These are phyloP conservation scores for Clarias magur DNA, from an alignment of 2,113 vertebrate genomes.

Conservation along the genomic window DNA sequence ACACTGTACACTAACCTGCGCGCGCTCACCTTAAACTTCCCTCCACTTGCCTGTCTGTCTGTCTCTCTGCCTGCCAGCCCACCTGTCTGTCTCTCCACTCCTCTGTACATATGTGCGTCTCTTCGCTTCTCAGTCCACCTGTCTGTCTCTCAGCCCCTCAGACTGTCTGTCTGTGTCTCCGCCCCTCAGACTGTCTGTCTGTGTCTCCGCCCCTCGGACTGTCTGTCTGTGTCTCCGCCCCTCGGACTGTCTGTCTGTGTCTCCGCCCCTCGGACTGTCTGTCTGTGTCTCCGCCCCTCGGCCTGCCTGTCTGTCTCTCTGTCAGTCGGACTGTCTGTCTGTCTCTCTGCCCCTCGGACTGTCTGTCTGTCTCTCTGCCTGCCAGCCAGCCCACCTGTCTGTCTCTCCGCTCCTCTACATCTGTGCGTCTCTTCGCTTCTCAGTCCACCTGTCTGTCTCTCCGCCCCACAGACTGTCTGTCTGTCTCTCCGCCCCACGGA, in stretches of 20 bases:
- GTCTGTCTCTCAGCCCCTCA: background rate
- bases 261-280: background rate
- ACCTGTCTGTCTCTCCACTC: no score
- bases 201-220: no score
- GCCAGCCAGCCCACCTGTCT: no score
- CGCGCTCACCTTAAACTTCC: background rate
- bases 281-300: no score
- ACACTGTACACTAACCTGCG: no score
- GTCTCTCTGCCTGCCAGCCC: background rate
- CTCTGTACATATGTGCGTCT: no score
- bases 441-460: no score
- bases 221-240: background rate
- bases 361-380: no score
- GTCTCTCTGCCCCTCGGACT: background rate
- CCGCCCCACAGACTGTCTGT: background rate
- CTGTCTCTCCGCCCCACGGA: background rate
- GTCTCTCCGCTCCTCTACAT: no score
- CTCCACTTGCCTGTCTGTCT: background rate
- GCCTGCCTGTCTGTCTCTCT: background rate
- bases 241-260: background rate
- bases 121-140: background rate
- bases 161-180: no score
- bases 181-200: no score
- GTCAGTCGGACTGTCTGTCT: background rate
- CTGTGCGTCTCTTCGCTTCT: no score